phyloP scores from a whole-genome alignment of 37 sponge, comb jelly and placozoan species.

The Petrosia ficiformis region DNA sequence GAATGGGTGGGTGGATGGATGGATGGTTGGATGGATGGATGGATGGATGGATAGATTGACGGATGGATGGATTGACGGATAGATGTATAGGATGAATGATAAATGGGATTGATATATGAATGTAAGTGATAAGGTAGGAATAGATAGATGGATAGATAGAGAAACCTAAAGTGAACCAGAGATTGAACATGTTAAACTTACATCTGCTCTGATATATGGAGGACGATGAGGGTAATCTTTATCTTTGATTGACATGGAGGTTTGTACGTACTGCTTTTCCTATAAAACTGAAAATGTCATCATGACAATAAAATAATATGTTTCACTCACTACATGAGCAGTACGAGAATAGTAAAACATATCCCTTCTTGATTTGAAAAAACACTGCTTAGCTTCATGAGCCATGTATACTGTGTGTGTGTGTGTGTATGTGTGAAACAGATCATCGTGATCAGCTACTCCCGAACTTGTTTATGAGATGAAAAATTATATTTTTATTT shows the following conservation, averaged over 20 bases:
- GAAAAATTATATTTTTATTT: background rate
- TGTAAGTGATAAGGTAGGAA: too few species aligned
- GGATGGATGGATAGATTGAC: too few species aligned
- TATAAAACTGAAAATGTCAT: background rate
- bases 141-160: too few species aligned
- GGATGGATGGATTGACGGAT: too few species aligned
- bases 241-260: slow-evolving; percentile 54
- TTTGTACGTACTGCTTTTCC: slow-evolving; percentile 57
- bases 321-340: slow-evolving; percentile 21
- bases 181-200: slow-evolving; percentile 13
- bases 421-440: too few species aligned
- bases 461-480: background rate
- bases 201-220: slow-evolving; percentile 43
- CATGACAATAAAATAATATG: background rate
- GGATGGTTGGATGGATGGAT: too few species aligned
- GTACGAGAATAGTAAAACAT: slow-evolving; percentile 36
- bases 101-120: too few species aligned
- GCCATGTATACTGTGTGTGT: slow-evolving; percentile 26
- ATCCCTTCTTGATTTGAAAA: slow-evolving; percentile 38
- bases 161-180: too few species aligned
- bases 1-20: too few species aligned
- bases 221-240: slow-evolving; percentile 29
- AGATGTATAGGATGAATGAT: too few species aligned
- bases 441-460: too few species aligned
- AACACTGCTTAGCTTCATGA: slow-evolving; percentile 37